phyloP scores from a whole-genome alignment of 92 coral and sea anemone species.

The Pocillopora grandis region DNA sequence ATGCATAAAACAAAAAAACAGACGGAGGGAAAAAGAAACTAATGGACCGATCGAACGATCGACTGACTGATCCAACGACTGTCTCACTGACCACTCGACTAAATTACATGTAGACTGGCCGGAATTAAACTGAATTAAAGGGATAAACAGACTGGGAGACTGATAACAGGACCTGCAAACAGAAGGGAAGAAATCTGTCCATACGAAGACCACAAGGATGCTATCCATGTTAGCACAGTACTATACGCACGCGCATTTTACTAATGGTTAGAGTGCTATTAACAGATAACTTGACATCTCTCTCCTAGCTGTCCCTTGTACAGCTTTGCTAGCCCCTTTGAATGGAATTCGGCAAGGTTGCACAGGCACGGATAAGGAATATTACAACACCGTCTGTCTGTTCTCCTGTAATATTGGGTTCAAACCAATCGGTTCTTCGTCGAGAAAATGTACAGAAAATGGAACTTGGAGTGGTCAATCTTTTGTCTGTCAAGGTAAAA shows the following conservation, averaged over 20 bases:
- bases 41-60: background rate
- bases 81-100: no score
- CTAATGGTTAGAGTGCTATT: no score
- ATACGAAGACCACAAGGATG: no score
- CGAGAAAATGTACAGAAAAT: conserved; percentile 33
- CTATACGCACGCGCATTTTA: no score
- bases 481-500: conserved; percentile 16
- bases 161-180: background rate
- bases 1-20: background rate
- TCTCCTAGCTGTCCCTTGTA: conserved; percentile 10
- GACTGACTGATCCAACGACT: background rate
- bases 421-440: background rate
- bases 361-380: conserved; percentile 11
- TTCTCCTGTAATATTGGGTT: conserved; percentile 42
- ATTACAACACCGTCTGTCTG: conserved; percentile 39
- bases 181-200: no score
- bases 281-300: background rate
- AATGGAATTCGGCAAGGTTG: conserved; percentile 48
- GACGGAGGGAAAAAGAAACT: background rate
- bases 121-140: no score
- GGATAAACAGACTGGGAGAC: background rate
- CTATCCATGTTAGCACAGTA: no score
- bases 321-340: conserved; percentile 33
- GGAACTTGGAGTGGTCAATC: conserved; percentile 56
- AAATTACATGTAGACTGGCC: no score